A percentile compares a stretch with the other conserved stretches of the same genome.
Evolutionary conservation across 2,797 vertebrate genomes (phyloP).

Genomic region (Melanotaenia trifasciata): DNA sequence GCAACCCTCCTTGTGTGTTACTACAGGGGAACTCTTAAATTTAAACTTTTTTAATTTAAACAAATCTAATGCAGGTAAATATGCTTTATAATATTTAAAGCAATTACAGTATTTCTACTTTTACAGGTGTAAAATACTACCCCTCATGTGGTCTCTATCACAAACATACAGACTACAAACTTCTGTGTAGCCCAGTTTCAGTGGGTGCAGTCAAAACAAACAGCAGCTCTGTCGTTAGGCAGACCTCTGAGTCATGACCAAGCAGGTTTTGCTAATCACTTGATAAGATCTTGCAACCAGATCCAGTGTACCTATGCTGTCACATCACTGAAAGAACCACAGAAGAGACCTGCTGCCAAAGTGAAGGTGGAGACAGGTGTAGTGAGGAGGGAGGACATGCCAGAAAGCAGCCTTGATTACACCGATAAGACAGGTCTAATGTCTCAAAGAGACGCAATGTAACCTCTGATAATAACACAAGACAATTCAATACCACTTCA

Average conservation of each 20-base stretch:
- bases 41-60: neutral
- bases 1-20: neutral
- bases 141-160: neutral
- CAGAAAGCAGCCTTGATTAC: constrained; percentile 33
- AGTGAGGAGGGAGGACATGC: constrained; percentile 8
- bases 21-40: too few relatives aligned
- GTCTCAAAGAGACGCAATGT: neutral
- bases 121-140: neutral
- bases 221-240: constrained; percentile 62
- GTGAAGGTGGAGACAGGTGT: constrained; percentile 14
- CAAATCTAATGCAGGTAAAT: neutral
- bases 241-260: constrained; percentile 56
- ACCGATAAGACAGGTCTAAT: neutral
- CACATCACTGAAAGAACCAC: constrained; percentile 11
- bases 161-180: constrained; percentile 25
- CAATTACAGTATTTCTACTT: neutral
- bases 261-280: constrained; percentile 62
- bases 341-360: constrained; percentile 8
- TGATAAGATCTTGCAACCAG: constrained; percentile 69
- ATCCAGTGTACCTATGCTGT: constrained; percentile 43
- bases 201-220: constrained; percentile 57
- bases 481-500: too few relatives aligned
- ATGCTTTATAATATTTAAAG: neutral
- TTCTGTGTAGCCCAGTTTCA: constrained; percentile 48
- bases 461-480: neutral